These are phyloP conservation scores for Phalacrocorax pelagicus DNA, from an alignment of 2,113 vertebrate genomes.

Conservation along the genomic window DNA sequence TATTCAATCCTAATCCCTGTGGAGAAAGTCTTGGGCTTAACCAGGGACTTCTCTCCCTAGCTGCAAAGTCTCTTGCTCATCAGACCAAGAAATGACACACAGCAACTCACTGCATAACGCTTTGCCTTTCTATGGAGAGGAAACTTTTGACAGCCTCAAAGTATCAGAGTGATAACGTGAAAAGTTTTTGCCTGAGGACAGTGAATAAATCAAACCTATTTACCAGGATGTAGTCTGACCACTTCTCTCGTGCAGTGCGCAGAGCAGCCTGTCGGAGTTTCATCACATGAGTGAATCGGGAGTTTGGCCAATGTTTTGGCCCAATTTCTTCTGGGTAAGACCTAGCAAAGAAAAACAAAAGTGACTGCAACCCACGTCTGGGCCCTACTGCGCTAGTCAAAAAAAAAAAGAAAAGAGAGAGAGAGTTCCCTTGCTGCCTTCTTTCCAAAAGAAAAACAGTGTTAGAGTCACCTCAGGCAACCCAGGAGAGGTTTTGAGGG, in stretches of 20 bases:
- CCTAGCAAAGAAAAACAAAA: slow-evolving; percentile 59
- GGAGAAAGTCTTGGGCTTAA: not conserved
- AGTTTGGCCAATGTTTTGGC: slow-evolving; percentile 93
- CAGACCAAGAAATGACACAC: not conserved
- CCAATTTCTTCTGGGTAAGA: slow-evolving; percentile 94
- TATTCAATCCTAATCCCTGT: not conserved
- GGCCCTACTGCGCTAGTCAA: not conserved
- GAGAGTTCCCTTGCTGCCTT: not conserved
- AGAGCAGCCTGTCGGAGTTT: slow-evolving; percentile 93
- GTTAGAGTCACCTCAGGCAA: slow-evolving; percentile 7
- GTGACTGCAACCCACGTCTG: not conserved
- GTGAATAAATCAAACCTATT: slow-evolving; percentile 25
- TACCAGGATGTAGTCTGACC: slow-evolving; percentile 97
- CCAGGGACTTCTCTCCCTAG: not conserved
- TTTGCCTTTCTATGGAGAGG: not conserved
- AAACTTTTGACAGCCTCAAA: not conserved
- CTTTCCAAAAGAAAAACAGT: not conserved
- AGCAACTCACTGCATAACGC: not conserved
- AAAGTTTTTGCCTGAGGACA: not conserved
- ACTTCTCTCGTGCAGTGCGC: slow-evolving; percentile 86
- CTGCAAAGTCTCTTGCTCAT: not conserved
- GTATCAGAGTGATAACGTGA: not conserved
- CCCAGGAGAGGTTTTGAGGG: not conserved
- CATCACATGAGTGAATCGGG: slow-evolving; percentile 92
- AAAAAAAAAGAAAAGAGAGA: not conserved